Evolutionary conservation across 2,888 invertebrate genomes (phyloP), one percentile per base, ranked within the genome.

Genomic region (Ctena decussata): DNA sequence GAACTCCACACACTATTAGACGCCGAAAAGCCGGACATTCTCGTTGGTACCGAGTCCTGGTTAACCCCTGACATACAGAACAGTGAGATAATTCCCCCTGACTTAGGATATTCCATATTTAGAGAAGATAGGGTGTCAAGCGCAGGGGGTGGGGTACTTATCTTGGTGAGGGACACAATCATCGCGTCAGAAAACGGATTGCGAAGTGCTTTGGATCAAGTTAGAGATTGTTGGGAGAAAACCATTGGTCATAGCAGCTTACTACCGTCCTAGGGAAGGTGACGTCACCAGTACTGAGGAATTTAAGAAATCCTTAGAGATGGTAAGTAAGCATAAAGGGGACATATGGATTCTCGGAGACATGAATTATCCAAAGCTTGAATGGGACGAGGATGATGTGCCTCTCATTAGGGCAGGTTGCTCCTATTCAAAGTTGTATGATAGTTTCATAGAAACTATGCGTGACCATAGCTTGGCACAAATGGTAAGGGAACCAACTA

Each of bases 141-240:
- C 27, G 24, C 24, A 8, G 72, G 72, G 27, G 37, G 72, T 41
- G 41, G 72, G 27, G 72, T 72, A 41, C 44, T 72, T 72, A 72
- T 72, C 2, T 21, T 72, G 5, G 41, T 72, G 1, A 39, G 24
- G 44, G 35, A 39, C 24, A 21, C 6, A 1, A 41, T 72, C 44
- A 72, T 72, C 12, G 72, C 30, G 12, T 44, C 60, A 74, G 24
- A 80, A 73, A 21, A 80, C 80, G 0, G 80, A 80, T 11, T 80
- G 78, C 41, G 80, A 80, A 57, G 60, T 80, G 44, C 21, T 80
- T 44, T 80, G 73, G 80, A 35, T 74, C 8, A 73, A 74, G 46
- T 21, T 80, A n/a, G 73, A 80, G 53, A 53, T 80, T 8, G 60
- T 24, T 39, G 73, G 65, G 11, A 44, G 11, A 6, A 71, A 70